Conservation (phyloP, 2,888 invertebrate species). For the Oeneis ivallda region DNA sequence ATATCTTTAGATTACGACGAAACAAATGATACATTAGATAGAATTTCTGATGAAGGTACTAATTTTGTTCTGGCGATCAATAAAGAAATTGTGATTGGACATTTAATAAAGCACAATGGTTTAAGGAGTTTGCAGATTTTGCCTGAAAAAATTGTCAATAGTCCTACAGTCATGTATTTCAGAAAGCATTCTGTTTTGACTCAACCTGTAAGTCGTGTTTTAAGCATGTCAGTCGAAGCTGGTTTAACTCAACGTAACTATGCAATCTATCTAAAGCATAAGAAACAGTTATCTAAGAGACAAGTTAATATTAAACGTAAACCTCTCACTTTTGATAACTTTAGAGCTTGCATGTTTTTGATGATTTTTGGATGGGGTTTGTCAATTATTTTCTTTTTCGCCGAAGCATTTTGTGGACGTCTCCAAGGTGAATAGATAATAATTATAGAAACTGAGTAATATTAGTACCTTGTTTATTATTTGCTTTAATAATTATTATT, state of each 20-base stretch:
- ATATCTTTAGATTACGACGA: slow-evolving; percentile 40
- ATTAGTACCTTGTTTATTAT: no score
- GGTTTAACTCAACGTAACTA: slow-evolving; percentile 52
- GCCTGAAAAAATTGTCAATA: slow-evolving; percentile 57
- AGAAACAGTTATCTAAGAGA: slow-evolving; percentile 41
- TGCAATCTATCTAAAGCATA: slow-evolving; percentile 42
- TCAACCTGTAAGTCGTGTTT: slow-evolving; percentile 45
- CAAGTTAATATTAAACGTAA: slow-evolving; percentile 21
- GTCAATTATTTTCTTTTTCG: slow-evolving; percentile 50
- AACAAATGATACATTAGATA: slow-evolving; percentile 44
- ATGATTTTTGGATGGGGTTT: slow-evolving; percentile 51
- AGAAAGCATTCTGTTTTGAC: slow-evolving; percentile 53
- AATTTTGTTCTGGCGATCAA: slow-evolving; percentile 57
- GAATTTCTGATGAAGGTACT: slow-evolving; percentile 49
- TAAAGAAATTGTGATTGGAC: slow-evolving; percentile 49
- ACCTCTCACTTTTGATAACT: slow-evolving; percentile 48
- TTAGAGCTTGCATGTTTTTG: slow-evolving; percentile 49
- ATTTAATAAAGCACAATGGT: slow-evolving; percentile 36
- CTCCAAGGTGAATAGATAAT: slow-evolving; percentile 22
- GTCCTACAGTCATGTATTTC: slow-evolving; percentile 59
- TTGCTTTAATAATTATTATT: no score
- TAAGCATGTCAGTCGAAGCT: slow-evolving; percentile 51
- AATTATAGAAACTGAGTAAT: background rate
- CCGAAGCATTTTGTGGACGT: slow-evolving; percentile 51
- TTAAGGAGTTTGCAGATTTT: slow-evolving; percentile 51